A percentile compares a stretch with the other conserved stretches of the same genome.
Conservation (phyloP, 2,797 vertebrate genomes). For the Nyctibius grandis region DNA sequence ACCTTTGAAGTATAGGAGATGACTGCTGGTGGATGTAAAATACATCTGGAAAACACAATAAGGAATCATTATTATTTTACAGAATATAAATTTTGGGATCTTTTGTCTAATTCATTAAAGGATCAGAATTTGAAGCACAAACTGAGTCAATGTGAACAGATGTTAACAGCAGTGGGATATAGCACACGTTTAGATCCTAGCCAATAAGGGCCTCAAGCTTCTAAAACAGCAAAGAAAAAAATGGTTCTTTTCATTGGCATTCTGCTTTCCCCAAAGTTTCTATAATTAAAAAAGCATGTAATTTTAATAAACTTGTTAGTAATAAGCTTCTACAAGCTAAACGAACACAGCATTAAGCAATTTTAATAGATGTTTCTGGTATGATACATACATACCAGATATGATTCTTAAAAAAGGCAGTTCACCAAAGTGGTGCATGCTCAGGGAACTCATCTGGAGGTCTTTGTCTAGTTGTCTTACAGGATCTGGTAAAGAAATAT, state of each 20-base stretch:
- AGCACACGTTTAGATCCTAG: background rate
- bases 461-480: background rate
- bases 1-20: background rate
- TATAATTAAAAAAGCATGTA: background rate
- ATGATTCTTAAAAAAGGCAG: background rate
- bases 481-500: background rate
- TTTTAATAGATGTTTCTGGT: background rate
- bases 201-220: background rate
- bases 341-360: background rate
- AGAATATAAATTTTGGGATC: background rate
- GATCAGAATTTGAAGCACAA: background rate
- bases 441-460: background rate
- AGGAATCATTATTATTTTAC: background rate
- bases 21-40: background rate
- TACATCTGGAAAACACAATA: background rate
- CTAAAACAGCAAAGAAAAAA: conserved; percentile 27
- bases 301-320: background rate
- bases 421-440: background rate
- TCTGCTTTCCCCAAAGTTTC: background rate
- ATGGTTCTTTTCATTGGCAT: background rate
- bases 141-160: background rate
- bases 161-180: background rate
- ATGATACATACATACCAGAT: background rate
- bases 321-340: background rate
- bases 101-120: background rate